Conservation (phyloP, 1,140 invertebrate species). For the Drosophila tristis region DNA sequence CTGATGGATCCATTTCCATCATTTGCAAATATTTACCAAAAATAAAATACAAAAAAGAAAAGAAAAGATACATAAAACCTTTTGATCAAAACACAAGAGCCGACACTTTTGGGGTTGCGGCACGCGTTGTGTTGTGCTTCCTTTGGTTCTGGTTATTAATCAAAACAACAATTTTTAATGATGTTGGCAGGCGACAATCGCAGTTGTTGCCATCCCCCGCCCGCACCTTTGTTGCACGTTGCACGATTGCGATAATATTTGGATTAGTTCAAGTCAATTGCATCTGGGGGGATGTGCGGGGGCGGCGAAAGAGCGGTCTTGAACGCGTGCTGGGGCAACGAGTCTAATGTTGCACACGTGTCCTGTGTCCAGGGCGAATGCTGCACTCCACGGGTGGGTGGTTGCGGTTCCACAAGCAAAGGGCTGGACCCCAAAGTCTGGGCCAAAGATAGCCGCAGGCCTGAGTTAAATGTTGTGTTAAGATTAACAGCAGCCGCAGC, state of each 20-base stretch:
- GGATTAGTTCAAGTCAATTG: conserved; percentile 83
- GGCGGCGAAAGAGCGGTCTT: background rate
- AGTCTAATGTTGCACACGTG: conserved; percentile 81
- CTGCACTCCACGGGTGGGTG: conserved; percentile 54
- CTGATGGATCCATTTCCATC: conserved; percentile 54
- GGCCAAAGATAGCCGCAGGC: conserved; percentile 55
- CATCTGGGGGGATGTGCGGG: conserved; percentile 51
- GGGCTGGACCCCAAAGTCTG: background rate
- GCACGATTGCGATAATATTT: conserved; percentile 77
- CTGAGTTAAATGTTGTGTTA: conserved; percentile 82
- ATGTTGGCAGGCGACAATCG: conserved; percentile 67
- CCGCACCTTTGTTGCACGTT: conserved; percentile 43
- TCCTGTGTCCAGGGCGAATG: conserved; percentile 19
- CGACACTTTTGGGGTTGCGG: conserved; percentile 14
- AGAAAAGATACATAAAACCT: conserved; percentile 1
- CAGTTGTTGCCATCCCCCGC: conserved; percentile 38
- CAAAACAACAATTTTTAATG: conserved; percentile 79
- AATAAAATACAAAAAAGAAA: conserved; percentile 22
- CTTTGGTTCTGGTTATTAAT: conserved; percentile 69
- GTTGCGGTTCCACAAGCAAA: background rate
- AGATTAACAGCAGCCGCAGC: conserved; percentile 71
- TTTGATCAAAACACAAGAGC: conserved; percentile 63
- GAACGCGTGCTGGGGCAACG: conserved; percentile 69
- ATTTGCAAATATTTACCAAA: conserved; percentile 70
- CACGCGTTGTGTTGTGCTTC: conserved; percentile 39